Percentiles rank a stretch among this genome's conserved stretches.
Conservation (phyloP, 2,888 invertebrate species). For the Meiosimyza decipiens region DNA sequence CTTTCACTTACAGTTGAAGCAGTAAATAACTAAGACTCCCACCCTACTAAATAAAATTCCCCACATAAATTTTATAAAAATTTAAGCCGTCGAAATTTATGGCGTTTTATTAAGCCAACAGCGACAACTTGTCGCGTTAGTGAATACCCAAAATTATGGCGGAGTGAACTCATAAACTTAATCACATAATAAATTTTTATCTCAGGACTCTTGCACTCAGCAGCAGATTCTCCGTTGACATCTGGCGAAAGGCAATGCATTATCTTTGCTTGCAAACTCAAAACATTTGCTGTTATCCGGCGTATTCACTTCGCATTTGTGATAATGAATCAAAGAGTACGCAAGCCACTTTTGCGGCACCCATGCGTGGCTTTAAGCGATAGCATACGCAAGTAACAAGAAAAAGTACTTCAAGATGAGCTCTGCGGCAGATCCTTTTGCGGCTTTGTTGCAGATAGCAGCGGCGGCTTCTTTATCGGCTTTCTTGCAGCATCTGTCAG, state of each 20-base stretch:
- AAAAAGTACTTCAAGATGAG: no score
- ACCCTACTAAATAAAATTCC: neutral
- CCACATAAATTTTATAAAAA: constrained; percentile 15
- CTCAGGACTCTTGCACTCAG: no score
- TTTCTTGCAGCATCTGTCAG: neutral
- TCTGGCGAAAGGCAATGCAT: constrained; percentile 5
- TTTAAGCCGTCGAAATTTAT: neutral
- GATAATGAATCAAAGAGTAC: constrained; percentile 15
- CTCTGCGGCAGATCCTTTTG: neutral
- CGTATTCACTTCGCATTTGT: no score
- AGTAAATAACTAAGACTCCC: no score
- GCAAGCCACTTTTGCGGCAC: neutral
- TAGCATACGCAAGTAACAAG: neutral
- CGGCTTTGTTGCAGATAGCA: neutral
- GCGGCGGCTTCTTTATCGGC: neutral
- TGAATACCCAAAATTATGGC: neutral
- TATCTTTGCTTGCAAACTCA: neutral
- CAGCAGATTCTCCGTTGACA: neutral
- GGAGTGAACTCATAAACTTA: neutral
- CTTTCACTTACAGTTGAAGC: constrained; percentile 13
- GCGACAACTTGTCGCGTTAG: neutral
- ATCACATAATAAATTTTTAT: no score
- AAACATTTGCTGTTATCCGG: constrained; percentile 7
- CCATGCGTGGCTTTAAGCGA: no score
- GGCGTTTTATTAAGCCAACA: neutral